Evolutionary conservation across 2,888 invertebrate species (phyloP).

Genomic region (Parnassius glacialis): DNA sequence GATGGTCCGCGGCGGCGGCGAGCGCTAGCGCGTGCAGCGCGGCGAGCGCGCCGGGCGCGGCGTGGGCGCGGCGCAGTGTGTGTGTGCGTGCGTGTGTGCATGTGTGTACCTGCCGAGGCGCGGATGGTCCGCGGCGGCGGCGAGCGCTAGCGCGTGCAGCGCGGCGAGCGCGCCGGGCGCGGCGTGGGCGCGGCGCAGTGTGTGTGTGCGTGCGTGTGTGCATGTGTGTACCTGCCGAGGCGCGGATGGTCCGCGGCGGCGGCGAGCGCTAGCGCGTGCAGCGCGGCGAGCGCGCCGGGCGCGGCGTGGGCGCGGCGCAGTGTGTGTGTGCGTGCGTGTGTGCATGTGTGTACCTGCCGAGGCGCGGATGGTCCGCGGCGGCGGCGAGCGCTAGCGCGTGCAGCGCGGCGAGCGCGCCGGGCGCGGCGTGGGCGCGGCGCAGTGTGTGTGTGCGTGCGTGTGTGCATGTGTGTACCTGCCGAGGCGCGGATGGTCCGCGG

Average conservation of each 20-base stretch:
- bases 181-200: constrained; percentile 65
- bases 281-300: constrained; percentile 55
- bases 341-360: too few relatives aligned
- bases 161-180: constrained; percentile 82
- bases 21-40: too few relatives aligned
- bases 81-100: too few relatives aligned
- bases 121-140: constrained; percentile 58
- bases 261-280: constrained; percentile 50
- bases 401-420: constrained; percentile 48
- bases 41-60: too few relatives aligned
- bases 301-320: constrained; percentile 35
- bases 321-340: constrained; percentile 13
- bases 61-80: constrained; percentile 37
- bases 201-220: too few relatives aligned
- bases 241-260: too few relatives aligned
- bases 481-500: constrained; percentile 69
- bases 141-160: constrained; percentile 76
- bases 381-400: constrained; percentile 16
- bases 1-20: constrained; percentile 45
- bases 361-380: too few relatives aligned
- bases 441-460: too few relatives aligned
- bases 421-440: constrained; percentile 49
- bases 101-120: constrained; percentile 84
- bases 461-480: constrained; percentile 81
- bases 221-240: background rate